A percentile compares a stretch with the other conserved stretches of the same genome.
Conservation (phyloP, 92 coral and sea anemone genomes). For the Metridium senile region DNA sequence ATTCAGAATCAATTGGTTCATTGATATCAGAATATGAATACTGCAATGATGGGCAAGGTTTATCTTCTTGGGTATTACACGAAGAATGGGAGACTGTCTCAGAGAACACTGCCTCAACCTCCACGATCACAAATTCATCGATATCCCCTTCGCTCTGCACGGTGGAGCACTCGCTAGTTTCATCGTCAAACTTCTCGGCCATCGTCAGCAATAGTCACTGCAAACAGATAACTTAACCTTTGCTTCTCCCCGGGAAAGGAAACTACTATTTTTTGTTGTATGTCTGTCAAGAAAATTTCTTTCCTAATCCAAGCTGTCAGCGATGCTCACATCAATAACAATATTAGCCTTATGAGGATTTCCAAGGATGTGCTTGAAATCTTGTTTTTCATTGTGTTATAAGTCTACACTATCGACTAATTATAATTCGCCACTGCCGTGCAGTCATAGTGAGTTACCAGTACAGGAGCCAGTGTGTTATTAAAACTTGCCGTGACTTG, state of each 20-base stretch:
- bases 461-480: too few species aligned
- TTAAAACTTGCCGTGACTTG: constrained; percentile 4
- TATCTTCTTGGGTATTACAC: constrained; percentile 23
- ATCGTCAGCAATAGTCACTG: constrained; percentile 16
- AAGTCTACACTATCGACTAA: too few species aligned
- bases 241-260: not conserved
- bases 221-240: not conserved
- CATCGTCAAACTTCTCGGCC: constrained; percentile 29
- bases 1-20: not conserved
- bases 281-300: not conserved
- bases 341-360: not conserved
- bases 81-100: constrained; percentile 55
- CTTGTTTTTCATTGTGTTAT: not conserved
- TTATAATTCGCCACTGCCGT: too few species aligned
- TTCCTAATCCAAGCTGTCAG: constrained; percentile 10
- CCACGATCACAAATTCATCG: constrained; percentile 7
- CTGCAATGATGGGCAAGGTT: constrained; percentile 1
- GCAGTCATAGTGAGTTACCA: too few species aligned
- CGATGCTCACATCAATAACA: not conserved
- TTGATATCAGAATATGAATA: not conserved
- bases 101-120: constrained; percentile 61
- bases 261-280: not conserved
- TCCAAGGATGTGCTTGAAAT: not conserved
- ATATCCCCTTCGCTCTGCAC: not conserved
- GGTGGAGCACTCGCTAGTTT: not conserved